These are phyloP conservation scores for Semicossyphus pulcher DNA, from an alignment of 2,113 vertebrate species.

Conservation along the genomic window DNA sequence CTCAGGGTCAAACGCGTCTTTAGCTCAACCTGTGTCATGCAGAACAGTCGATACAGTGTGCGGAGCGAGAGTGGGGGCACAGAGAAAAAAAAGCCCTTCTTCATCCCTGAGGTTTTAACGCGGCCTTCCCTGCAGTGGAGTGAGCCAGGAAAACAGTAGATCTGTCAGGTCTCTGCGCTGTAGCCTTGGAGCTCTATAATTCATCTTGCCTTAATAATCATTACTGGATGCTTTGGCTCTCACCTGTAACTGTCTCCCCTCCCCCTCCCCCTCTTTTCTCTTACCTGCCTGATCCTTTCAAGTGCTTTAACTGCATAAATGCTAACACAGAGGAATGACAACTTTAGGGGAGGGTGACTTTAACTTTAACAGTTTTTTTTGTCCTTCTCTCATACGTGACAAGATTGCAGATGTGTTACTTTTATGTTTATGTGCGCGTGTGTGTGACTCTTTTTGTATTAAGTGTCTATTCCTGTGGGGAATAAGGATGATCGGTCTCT, in stretches of 20 bases:
- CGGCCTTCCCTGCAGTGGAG: conserved; percentile 26
- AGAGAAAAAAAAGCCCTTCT: conserved; percentile 7
- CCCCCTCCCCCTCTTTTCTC: not conserved
- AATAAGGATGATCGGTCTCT: conserved; percentile 46
- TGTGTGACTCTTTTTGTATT: not conserved
- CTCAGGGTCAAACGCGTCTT: conserved; percentile 58
- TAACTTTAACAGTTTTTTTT: conserved; percentile 13
- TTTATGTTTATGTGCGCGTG: conserved; percentile 12
- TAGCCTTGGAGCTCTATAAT: conserved; percentile 46
- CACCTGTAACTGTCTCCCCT: conserved; percentile 27
- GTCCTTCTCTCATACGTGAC: conserved; percentile 6
- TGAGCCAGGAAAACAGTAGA: conserved; percentile 30
- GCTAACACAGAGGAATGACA: conserved; percentile 35
- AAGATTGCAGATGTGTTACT: conserved; percentile 1
- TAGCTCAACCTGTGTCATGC: conserved; percentile 41
- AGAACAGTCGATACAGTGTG: conserved; percentile 49
- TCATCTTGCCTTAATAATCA: conserved; percentile 58
- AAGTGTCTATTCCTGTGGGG: conserved; percentile 30
- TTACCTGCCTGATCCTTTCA: conserved; percentile 20
- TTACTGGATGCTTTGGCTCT: conserved; percentile 56
- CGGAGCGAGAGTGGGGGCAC: not conserved
- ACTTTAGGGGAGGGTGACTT: conserved; percentile 18
- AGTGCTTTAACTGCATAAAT: conserved; percentile 31
- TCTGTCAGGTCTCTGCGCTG: conserved; percentile 33
- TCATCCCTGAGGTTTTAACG: conserved; percentile 45